Evolutionary conservation across 1,140 invertebrate genomes (phyloP).

Genomic region (Penaeus vannamei): DNA sequence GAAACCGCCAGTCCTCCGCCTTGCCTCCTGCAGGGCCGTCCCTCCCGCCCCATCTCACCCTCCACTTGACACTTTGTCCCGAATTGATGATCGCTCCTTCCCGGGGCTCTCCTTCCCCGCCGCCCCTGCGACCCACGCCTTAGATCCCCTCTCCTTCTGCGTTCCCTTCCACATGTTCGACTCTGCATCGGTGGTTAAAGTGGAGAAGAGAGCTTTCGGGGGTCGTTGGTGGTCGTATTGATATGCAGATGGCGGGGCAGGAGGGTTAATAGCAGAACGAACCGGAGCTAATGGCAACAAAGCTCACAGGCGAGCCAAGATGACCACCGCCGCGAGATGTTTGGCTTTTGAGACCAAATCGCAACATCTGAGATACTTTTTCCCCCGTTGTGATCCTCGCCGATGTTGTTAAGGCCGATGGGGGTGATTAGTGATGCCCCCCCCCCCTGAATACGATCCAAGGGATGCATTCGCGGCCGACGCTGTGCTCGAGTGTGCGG

Average conservation of each 20-base stretch:
- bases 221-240: conserved; percentile 43
- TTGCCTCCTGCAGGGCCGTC: not conserved
- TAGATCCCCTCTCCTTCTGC: not conserved
- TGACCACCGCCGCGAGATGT: conserved; percentile 26
- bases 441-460: too few species aligned
- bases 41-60: conserved; percentile 4
- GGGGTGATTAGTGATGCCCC: too few species aligned
- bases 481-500: too few species aligned
- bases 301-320: conserved; percentile 10
- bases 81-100: not conserved
- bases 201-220: too few species aligned
- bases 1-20: too few species aligned
- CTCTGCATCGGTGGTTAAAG: not conserved
- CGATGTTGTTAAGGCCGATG: too few species aligned
- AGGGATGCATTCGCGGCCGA: too few species aligned
- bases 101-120: not conserved
- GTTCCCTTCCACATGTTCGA: not conserved
- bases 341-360: conserved; percentile 4
- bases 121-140: not conserved
- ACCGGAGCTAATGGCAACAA: conserved; percentile 27
- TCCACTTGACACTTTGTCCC: too few species aligned
- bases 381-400: not conserved
- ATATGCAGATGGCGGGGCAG: conserved; percentile 53
- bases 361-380: conserved; percentile 1
- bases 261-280: conserved; percentile 19